Evolutionary conservation across 2,888 invertebrate species (phyloP).

Genomic region (Cataglyphis cursor): DNA sequence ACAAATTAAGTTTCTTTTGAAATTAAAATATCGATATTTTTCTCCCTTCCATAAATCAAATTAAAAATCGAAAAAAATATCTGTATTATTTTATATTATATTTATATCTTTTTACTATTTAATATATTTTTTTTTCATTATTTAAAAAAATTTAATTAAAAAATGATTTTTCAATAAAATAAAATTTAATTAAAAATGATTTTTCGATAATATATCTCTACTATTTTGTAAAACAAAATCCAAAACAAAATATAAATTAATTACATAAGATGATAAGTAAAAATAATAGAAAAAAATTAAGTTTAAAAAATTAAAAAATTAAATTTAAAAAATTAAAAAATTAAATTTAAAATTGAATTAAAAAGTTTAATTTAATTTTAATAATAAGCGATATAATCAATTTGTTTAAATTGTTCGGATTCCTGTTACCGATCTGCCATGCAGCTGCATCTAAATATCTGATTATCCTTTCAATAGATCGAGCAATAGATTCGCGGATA

Average conservation of each 20-base stretch:
- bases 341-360: no score
- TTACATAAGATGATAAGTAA: neutral
- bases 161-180: no score
- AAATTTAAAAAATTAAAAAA: no score
- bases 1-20: neutral
- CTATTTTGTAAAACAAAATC: neutral
- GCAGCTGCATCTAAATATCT: neutral
- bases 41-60: neutral
- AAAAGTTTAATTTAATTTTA: neutral
- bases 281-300: neutral
- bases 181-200: no score
- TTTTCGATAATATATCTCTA: neutral
- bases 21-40: neutral
- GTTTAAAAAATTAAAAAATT: no score
- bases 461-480: constrained; percentile 18
- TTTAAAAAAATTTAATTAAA: no score
- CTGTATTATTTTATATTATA: neutral
- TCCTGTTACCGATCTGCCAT: neutral
- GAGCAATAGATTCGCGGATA: constrained; percentile 28
- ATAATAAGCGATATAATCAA: neutral
- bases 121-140: no score
- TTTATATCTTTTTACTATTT: no score
- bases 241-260: neutral
- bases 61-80: neutral
- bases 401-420: neutral